Percentiles rank a stretch among this genome's conserved stretches.
Evolutionary conservation across 2,888 invertebrate genomes (phyloP).

Genomic region (Phrixothrix hirtus): DNA sequence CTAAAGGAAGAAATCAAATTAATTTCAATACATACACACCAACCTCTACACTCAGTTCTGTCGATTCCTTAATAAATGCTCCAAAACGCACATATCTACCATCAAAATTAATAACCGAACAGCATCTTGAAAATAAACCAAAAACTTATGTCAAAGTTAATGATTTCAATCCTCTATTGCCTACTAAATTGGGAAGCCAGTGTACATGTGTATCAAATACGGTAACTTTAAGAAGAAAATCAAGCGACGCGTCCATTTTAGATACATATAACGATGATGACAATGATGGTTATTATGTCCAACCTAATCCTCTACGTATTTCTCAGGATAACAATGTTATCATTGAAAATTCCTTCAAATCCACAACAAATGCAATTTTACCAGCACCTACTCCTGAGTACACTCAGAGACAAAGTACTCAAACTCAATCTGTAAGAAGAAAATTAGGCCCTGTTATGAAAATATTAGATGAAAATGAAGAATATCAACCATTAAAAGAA

Average conservation of each 20-base stretch:
- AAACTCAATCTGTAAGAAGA: background rate
- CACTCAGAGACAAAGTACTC: no score
- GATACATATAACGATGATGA: slow-evolving; percentile 36
- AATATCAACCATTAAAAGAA: slow-evolving; percentile 26
- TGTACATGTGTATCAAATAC: slow-evolving; percentile 70
- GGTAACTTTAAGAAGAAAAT: slow-evolving; percentile 53
- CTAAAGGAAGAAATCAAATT: no score
- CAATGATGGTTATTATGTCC: slow-evolving; percentile 34
- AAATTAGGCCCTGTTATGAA: slow-evolving; percentile 8
- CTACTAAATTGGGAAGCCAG: slow-evolving; percentile 73
- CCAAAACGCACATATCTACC: no score
- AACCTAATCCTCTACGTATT: no score
- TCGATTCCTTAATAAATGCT: background rate
- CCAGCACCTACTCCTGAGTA: no score
- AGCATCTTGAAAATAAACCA: slow-evolving; percentile 49
- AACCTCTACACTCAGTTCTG: slow-evolving; percentile 3
- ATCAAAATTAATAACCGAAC: background rate
- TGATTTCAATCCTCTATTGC: slow-evolving; percentile 71
- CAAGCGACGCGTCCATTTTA: slow-evolving; percentile 3
- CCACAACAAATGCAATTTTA: no score
- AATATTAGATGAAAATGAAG: slow-evolving; percentile 28
- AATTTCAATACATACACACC: no score
- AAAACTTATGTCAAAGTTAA: slow-evolving; percentile 70
- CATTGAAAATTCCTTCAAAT: no score
- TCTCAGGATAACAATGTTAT: no score